Conservation (phyloP, 2,797 vertebrate species). For the Hypotaenidia okinawae region DNA sequence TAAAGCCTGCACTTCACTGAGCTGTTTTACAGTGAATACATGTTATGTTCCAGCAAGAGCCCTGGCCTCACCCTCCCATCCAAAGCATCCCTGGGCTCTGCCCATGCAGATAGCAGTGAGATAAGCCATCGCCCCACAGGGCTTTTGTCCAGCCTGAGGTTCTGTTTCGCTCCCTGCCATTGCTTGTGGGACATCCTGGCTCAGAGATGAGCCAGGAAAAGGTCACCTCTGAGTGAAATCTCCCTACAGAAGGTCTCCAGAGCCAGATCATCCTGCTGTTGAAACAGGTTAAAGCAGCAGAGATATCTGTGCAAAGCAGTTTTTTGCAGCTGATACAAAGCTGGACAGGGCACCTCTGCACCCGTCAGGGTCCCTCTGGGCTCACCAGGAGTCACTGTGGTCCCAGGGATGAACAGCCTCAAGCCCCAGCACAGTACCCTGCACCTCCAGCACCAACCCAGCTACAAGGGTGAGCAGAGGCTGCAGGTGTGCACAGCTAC, state of each 20-base stretch:
- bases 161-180: background rate
- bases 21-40: background rate
- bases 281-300: background rate
- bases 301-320: background rate
- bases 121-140: rapidly evolving
- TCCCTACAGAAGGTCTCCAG: background rate
- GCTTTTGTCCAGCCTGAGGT: background rate
- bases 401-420: background rate
- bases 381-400: background rate
- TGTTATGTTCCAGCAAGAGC: background rate
- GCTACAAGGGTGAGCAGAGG: background rate
- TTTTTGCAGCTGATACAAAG: background rate
- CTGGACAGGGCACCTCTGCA: background rate
- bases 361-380: rapidly evolving
- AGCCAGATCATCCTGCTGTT: background rate
- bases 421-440: rapidly evolving
- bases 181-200: background rate
- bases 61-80: background rate
- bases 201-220: background rate
- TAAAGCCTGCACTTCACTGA: background rate
- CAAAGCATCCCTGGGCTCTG: background rate
- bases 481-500: background rate
- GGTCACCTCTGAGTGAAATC: background rate
- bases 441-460: background rate
- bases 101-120: background rate